Base-by-base conservation (phyloP, 2,797 vertebrate genomes). In the Cossypha heuglini region DNA sequence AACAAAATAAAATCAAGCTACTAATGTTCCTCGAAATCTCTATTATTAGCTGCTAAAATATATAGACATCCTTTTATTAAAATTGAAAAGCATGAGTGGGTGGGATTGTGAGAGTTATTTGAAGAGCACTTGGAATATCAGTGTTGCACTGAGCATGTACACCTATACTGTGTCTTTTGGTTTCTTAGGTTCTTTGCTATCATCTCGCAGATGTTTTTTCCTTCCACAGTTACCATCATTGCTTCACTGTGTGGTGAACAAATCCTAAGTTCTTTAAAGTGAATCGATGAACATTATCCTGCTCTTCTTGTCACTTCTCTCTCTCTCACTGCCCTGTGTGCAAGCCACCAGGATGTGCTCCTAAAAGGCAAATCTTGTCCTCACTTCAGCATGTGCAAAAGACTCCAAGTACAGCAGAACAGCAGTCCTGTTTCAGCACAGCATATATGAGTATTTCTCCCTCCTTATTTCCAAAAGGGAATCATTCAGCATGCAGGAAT, bases 291-390 rank as follows among this genome's bases (percentile, higher is more conserved):
- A 24, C 28, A 8, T 75, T 54, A 26, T 33, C 22, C 22, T 51
- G n/a, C 6, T 78, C 35, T 40, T 57, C 1, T 64, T 83, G 48
- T 42, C 20, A 21, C 49, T 38, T 48, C 24, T 49, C 8, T 55
- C 16, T 61, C 12, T 74, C 26, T 33, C 16, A 20, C 33, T 74
- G 48, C 49, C 58, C 54, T 49, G 5, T 16, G 49, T 3, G 1
- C 28, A 61, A 77, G 20, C 21, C 49, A 77, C 12, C 3, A 43
- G 42, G 13, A 84, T 49, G 38, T 64, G 88, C 61, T 64, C 76
- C 54, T 86, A 93, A 90, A 90, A 92, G 72, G 62, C 24, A 88
- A 88, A 84, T 28, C 68, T 86, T 81, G 86, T 84, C 69, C n/a
- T 88, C 38, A 11, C 45, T 42, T 88, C 48, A 52, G 48, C 12